Base-by-base conservation (phyloP, 2,797 vertebrate genomes). In the Synaphobranchus kaupii region DNA sequence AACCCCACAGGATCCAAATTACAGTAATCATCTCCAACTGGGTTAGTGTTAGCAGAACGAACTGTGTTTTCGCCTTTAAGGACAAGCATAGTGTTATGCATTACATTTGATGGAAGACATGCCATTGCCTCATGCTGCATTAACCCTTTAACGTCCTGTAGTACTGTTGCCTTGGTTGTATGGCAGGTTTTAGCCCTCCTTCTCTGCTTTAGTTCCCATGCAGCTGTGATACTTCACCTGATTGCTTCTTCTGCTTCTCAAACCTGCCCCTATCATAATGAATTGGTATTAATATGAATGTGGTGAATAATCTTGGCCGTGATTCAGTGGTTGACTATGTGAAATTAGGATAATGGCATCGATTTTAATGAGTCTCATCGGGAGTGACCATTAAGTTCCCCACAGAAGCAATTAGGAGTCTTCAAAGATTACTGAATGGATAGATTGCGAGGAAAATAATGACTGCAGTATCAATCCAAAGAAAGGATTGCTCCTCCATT, bases 391-490 rank as follows among this genome's bases (percentile, higher is more conserved):
- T 76, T 76, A 76, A 44, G 39, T 76, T 76, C 39, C 73, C 20
- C 34, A n/a, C 31, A 76, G 39, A 76, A 20, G 73, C 73, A 76
- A 76, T 76, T 76, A 39, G 2, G 4, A 76, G 73, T 76, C 31
- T 44, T 76, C 34, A 44, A 76, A 76, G 73, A 76, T 76, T 76
- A 76, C 39, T 76, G 31, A 76, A 76, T 76, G 73, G 31, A 44
- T 76, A 76, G 15, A 76, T 76, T 76, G 63, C 34, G 63, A 20
- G 63, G 22, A 81, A 50, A 81, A 80, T 80, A 80, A 80, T 80
- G 34, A 47, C 1, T n/a, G 25, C 47, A 22, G 28, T 81, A 81
- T 81, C 17, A 81, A 50, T 81, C 44, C 78, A 81, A 81, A 81
- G 78, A 50, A 81, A 47, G 20, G 7, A 10, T 20, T 8, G 78